A percentile compares a stretch with the other conserved stretches of the same genome.
phyloP scores from a whole-genome alignment of 2,113 vertebrate species.

The Sinosuthora webbiana region DNA sequence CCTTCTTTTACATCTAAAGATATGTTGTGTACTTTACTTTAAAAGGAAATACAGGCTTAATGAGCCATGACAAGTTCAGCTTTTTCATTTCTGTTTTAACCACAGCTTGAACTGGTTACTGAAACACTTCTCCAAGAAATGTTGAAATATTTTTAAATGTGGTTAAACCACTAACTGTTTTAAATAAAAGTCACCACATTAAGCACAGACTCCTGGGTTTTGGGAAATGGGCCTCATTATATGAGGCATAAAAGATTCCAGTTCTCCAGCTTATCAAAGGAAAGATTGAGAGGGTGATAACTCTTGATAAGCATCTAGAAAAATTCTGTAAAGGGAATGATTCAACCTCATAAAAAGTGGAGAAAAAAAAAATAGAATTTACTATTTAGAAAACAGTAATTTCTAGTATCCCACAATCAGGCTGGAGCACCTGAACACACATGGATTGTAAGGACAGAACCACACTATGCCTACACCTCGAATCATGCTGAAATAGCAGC shows the following conservation, averaged over 20 bases:
- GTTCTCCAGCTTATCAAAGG: background rate
- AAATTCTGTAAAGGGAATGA: background rate
- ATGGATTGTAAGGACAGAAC: background rate
- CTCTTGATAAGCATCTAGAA: background rate
- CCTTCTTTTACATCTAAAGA: background rate
- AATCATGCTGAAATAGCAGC: background rate
- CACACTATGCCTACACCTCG: background rate
- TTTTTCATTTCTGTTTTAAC: background rate
- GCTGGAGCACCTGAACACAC: background rate
- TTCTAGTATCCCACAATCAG: too few species aligned
- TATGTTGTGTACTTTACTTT: background rate
- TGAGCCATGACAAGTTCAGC: background rate
- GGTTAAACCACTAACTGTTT: background rate
- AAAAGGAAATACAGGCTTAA: background rate
- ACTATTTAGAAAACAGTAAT: background rate
- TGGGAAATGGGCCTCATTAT: background rate
- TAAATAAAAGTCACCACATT: background rate
- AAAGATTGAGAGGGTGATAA: background rate
- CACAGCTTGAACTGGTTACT: background rate
- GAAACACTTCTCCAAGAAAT: background rate
- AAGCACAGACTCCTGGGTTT: background rate
- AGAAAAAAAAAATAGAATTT: background rate
- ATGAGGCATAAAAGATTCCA: background rate
- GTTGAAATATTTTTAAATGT: background rate
- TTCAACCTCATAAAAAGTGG: background rate